phyloP scores from a whole-genome alignment of 2,797 vertebrate species.

The Alcedo atthis region DNA sequence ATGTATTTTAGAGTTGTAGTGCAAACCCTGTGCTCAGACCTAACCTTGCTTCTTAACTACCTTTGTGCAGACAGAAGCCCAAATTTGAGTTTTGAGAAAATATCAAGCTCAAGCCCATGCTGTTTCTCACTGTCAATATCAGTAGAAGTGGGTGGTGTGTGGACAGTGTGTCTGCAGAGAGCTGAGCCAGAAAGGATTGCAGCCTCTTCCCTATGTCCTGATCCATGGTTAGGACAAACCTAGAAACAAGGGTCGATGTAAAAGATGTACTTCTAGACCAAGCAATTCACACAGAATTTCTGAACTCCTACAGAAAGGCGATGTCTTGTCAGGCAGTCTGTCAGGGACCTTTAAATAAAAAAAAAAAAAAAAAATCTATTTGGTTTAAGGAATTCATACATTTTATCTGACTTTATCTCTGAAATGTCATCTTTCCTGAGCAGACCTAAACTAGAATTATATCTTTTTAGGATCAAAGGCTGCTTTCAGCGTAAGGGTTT shows the following conservation, averaged over 20 bases:
- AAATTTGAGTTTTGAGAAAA: neutral
- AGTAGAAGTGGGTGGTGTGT: neutral
- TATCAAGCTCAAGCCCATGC: neutral
- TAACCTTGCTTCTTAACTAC: neutral
- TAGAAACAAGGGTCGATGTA: neutral
- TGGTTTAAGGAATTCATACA: neutral
- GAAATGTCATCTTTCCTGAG: neutral
- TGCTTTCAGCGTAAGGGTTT: conserved; percentile 7
- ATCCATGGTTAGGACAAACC: neutral
- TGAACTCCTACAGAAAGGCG: neutral
- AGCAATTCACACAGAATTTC: neutral
- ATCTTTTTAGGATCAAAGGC: neutral
- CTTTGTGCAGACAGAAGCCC: neutral
- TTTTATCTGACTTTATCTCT: neutral
- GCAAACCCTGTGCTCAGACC: neutral
- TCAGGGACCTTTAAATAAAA: neutral
- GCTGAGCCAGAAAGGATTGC: neutral
- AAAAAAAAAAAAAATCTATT: neutral
- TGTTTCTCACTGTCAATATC: neutral
- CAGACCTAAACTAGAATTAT: neutral
- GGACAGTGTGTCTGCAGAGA: neutral
- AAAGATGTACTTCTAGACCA: neutral
- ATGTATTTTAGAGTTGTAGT: neutral
- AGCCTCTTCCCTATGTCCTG: neutral
- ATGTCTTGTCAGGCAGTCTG: neutral